Conservation (phyloP, 2,113 vertebrate species). For the Paraplagusia blochii region DNA sequence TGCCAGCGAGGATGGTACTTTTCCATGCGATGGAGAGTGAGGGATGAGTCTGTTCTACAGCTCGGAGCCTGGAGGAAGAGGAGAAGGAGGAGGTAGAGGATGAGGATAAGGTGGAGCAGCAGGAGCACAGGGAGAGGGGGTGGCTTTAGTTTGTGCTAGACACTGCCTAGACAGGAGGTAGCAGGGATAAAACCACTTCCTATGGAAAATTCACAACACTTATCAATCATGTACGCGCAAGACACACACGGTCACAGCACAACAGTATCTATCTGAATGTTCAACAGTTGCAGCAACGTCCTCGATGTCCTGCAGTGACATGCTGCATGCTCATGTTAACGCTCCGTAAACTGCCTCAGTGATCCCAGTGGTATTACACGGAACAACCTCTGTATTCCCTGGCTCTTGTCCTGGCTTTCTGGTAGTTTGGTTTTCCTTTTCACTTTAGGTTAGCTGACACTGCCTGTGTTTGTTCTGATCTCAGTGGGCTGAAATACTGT, state of each 20-base stretch:
- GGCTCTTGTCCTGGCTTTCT: conserved; percentile 70
- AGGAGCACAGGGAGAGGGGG: conserved; percentile 63
- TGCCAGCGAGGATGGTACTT: conserved; percentile 61
- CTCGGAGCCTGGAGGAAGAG: conserved; percentile 68
- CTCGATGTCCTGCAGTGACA: conserved; percentile 49
- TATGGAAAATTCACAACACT: conserved; percentile 54
- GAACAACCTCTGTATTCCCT: conserved; percentile 51
- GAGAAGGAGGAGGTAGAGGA: conserved; percentile 41
- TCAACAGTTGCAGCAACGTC: conserved; percentile 61
- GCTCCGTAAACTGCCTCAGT: conserved; percentile 62
- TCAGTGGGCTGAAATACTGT: conserved; percentile 74
- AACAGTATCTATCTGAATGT: conserved; percentile 65
- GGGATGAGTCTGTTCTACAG: conserved; percentile 34
- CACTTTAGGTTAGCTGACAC: conserved; percentile 69
- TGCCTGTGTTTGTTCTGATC: conserved; percentile 70
- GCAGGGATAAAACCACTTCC: conserved; percentile 72
- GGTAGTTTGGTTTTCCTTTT: conserved; percentile 42
- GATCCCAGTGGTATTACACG: conserved; percentile 46
- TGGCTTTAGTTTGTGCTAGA: conserved; percentile 69
- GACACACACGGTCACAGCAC: conserved; percentile 44
- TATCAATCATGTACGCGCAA: conserved; percentile 50
- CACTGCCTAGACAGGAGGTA: conserved; percentile 73
- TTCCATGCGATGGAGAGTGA: conserved; percentile 78
- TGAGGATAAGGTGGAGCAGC: conserved; percentile 52
- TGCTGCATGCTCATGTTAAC: conserved; percentile 57